Conservation (phyloP, 2,888 invertebrate species). For the Scrobipalpa atriplicella region DNA sequence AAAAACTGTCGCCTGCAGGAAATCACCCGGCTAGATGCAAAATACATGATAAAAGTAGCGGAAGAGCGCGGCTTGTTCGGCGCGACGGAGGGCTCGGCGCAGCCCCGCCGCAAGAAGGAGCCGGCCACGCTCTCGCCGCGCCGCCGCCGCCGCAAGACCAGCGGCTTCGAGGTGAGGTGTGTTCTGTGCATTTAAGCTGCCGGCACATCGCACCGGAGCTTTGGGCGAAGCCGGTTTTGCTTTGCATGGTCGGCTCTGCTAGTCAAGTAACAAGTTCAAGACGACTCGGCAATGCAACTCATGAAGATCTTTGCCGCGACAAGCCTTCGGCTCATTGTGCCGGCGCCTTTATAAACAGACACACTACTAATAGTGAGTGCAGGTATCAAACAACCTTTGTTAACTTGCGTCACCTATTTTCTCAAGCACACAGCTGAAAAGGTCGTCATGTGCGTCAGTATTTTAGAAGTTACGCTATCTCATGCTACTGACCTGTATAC, state of each 20-base stretch:
- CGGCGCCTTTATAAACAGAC: no score
- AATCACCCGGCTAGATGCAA: constrained; percentile 89
- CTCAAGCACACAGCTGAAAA: no score
- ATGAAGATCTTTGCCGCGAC: no score
- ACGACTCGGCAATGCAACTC: no score
- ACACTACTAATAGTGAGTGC: no score
- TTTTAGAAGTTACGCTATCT: not conserved
- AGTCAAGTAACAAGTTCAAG: no score
- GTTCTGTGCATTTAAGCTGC: constrained; percentile 5
- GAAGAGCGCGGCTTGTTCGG: constrained; percentile 91
- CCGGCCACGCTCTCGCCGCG: constrained; percentile 61
- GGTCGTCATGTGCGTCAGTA: not conserved
- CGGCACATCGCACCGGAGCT: not conserved
- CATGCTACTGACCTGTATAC: not conserved
- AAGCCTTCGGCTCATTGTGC: no score
- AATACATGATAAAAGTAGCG: constrained; percentile 92
- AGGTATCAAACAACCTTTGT: no score
- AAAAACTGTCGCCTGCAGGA: no score
- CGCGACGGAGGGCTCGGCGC: constrained; percentile 63
- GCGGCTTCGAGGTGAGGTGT: constrained; percentile 60
- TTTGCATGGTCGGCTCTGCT: not conserved
- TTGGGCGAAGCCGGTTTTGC: not conserved
- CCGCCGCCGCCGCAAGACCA: constrained; percentile 58
- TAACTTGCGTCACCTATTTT: no score
- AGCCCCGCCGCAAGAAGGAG: constrained; percentile 55